These are phyloP conservation scores for Scomber scombrus DNA, from an alignment of 2,113 vertebrate genomes.

Conservation along the genomic window DNA sequence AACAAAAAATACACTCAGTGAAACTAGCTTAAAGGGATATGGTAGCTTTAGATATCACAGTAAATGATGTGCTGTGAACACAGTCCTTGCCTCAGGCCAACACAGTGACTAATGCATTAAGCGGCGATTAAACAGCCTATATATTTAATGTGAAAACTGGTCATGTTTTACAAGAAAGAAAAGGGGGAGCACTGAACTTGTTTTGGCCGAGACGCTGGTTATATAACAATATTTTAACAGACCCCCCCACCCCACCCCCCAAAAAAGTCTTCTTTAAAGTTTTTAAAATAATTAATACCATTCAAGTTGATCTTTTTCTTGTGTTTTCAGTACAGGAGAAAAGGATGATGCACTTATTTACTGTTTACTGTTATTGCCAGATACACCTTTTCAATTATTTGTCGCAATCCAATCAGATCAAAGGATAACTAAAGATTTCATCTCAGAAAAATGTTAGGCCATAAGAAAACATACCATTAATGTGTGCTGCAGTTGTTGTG, in stretches of 20 bases:
- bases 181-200: constrained; percentile 30
- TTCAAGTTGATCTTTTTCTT: constrained; percentile 14
- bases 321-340: constrained; percentile 32
- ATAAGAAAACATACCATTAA: constrained; percentile 54
- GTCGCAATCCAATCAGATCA: constrained; percentile 64
- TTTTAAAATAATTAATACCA: constrained; percentile 5
- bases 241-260: neutral
- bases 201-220: constrained; percentile 31
- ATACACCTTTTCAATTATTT: constrained; percentile 70
- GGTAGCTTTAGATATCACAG: constrained; percentile 69
- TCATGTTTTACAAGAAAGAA: constrained; percentile 57
- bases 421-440: constrained; percentile 53
- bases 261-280: constrained; percentile 13
- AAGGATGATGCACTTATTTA: constrained; percentile 39
- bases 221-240: constrained; percentile 33
- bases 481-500: constrained; percentile 41
- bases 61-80: constrained; percentile 70
- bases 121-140: constrained; percentile 74
- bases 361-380: constrained; percentile 65
- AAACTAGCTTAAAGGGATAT: constrained; percentile 65
- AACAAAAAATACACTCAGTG: constrained; percentile 57
- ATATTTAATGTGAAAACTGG: constrained; percentile 70
- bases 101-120: constrained; percentile 77
- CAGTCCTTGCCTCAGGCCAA: constrained; percentile 60
- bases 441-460: constrained; percentile 55